Evolutionary conservation across 1,140 invertebrate species (phyloP), one percentile per base, ranked within the genome.

Genomic region (Hylyphantes graminicola): DNA sequence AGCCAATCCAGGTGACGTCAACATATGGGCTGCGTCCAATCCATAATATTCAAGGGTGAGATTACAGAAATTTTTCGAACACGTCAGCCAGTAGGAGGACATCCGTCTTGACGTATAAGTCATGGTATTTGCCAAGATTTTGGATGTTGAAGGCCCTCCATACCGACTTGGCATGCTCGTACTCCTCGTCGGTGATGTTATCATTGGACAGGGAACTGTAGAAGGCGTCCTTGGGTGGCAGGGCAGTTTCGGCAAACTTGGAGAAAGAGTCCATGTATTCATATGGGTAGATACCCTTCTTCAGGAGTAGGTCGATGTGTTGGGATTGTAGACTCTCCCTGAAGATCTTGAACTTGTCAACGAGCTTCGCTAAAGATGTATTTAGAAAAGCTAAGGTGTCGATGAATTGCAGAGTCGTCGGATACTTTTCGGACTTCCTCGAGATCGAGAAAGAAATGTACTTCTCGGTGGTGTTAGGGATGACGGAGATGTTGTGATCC

Each of bases 31-130:
- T 0, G 7, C 1, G 50, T 85, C 82, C 0, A 85, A 7, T 21
- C 48, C 53, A 74, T 64, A 75, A 55, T 15, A 15, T 19, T 70
- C 67, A 5, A 75, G 8, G 63, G 61, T 65, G 0, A 76, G 68
- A 19, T 81, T 73, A 82, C 88, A 70, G 86, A 88, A 88, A 73
- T 86, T 86, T n/a, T 75, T 88, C 77, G 84, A 88, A 88, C 15
- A 87, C 64, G 64, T 87, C 86, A 17, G 86, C 74, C 63, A 89
- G 59, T 12, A 87, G 54, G 19, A 87, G 65, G 9, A 87, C 85
- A 75, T 88, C 87, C 12, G 11, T 53, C n/a, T 53, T 78, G 35
- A 67, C 61, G 19, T 78, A 64, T 12, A 67, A 19, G 19, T 65
- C 76, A 15, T 78, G 76, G 59, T 78, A 89, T 50, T 88, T 76